Conservation (phyloP, 2,888 invertebrate genomes). For the Lepidocyrtinus sp. region DNA sequence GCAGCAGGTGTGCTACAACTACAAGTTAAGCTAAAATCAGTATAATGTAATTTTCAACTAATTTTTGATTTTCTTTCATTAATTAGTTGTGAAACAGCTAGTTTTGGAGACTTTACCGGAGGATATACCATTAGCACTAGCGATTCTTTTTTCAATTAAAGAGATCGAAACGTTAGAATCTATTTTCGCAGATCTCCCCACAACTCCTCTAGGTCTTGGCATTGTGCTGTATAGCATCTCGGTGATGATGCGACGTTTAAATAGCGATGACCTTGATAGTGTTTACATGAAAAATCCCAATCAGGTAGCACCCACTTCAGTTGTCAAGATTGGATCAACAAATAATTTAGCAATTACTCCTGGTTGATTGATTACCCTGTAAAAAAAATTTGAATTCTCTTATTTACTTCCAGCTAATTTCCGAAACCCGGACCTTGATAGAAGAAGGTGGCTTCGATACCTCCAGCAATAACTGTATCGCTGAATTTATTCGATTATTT, state of each 20-base stretch:
- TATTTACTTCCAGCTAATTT: constrained; percentile 14
- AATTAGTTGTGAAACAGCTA: constrained; percentile 75
- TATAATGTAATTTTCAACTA: constrained; percentile 18
- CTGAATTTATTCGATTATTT: constrained; percentile 3
- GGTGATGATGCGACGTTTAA: constrained; percentile 38
- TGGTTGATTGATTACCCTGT: not conserved
- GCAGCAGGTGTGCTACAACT: constrained; percentile 71
- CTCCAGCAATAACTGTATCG: not conserved
- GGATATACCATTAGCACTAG: constrained; percentile 75
- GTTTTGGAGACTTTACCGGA: constrained; percentile 74
- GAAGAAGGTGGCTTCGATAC: not conserved
- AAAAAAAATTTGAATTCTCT: not conserved
- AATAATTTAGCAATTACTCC: not conserved
- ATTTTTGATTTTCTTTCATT: too few species aligned
- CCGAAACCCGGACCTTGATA: constrained; percentile 15
- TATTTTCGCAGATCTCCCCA: constrained; percentile 72
- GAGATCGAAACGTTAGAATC: constrained; percentile 71
- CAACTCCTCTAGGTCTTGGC: constrained; percentile 72
- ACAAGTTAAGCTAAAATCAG: too few species aligned
- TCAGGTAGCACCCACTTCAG: constrained; percentile 49
- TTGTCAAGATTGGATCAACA: not conserved
- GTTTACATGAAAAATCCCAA: constrained; percentile 61
- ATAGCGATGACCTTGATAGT: constrained; percentile 21
- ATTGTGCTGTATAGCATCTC: constrained; percentile 73
- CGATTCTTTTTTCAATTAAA: constrained; percentile 74